Base-by-base conservation (phyloP, 1,140 invertebrate species). In the Eriosoma lanigerum region DNA sequence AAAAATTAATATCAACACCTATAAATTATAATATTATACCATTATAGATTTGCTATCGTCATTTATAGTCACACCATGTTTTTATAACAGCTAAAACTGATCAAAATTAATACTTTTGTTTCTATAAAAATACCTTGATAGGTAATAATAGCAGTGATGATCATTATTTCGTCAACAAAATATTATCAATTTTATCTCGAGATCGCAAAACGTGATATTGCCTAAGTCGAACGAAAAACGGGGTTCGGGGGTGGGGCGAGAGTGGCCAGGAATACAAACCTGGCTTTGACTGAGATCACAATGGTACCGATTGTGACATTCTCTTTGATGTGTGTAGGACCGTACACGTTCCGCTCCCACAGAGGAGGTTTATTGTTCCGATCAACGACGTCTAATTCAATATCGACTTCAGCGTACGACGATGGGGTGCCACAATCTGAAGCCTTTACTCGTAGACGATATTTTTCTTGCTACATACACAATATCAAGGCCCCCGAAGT, bases 301-400 rank as follows among this genome's bases (percentile, higher is more conserved):
- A 94, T 92, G 89, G 94, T 95, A 92, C 95, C 94, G 90, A 96
- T 93, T 91, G 94, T 95, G 90, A 96, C 93, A 93, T 96, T 96
- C 93, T 97, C 95, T 91, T 93, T 93, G 90, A 97, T 94, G 91
- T 93, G 92, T 90, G 95, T 95, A 89, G 94, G 94, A 89, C 94
- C 94, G 91, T 97, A 97, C 88, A 94, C 90, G 88, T 89, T 91
- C 88, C 90, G 90, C 90, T 96, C 94, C 95, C 95, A 97, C 87
- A 96, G 90, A 87, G 95, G 95, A 87, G 95, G 95, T 90, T 96
- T 96, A 92, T 96, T 96, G 91, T 96, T 96, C 89, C 94, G 93
- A 91, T 96, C 94, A 89, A 97, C 94, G 88, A 97, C 94, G 90
- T 96, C 94, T 92, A 97, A 93, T 88, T 95, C 93, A 89, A 96